Evolutionary conservation across 2,113 vertebrate genomes (phyloP), one percentile per base, ranked within the genome.

Genomic region (Corythornis cristatus): DNA sequence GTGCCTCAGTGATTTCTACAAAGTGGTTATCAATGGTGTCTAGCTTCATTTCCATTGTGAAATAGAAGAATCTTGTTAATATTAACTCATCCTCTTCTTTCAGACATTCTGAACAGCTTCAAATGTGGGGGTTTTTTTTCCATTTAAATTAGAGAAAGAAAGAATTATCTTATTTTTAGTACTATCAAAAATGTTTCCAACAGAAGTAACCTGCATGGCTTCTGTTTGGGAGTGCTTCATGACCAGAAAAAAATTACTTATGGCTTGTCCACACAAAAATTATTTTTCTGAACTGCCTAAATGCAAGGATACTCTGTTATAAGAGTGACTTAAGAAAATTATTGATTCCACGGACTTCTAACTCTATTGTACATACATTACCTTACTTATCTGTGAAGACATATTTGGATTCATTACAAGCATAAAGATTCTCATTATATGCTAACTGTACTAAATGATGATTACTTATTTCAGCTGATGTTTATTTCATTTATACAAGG

Each of bases 31-130:
- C 90, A 87, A 19, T 73, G 51, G 33, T 83, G 67, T 76, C 72
- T 89, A 86, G 67, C 75, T 89, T 88, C 25, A 88, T 93, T 96
- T 95, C 75, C 72, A 86, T 72, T 51, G 65, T 65, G 85, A 86
- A 95, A 94, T 37, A 83, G 71, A 89, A 86, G 43, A 83, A 91
- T 83, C 50, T 67, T 88, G 25, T 93, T 93, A 83, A 86, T 96
- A 95, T 86, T 50, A 96, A 87, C 60, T 71, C 64, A 77, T 70
- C 9, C 13, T 83, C 33, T 25, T 88, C 35, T 89, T 91, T 73
- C 64, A 95, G 61, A 56, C 50, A 73, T 87, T 93, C 23, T 80
- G 56, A 93, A 68, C 6, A 80, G 31, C 20, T 91, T 85, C 50
- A 73, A 83, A 81, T 56, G 6, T 26, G n/a, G 35, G 35, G 35